Evolutionary conservation across 1,140 invertebrate species (phyloP).

Genomic region (Nebria ingens): DNA sequence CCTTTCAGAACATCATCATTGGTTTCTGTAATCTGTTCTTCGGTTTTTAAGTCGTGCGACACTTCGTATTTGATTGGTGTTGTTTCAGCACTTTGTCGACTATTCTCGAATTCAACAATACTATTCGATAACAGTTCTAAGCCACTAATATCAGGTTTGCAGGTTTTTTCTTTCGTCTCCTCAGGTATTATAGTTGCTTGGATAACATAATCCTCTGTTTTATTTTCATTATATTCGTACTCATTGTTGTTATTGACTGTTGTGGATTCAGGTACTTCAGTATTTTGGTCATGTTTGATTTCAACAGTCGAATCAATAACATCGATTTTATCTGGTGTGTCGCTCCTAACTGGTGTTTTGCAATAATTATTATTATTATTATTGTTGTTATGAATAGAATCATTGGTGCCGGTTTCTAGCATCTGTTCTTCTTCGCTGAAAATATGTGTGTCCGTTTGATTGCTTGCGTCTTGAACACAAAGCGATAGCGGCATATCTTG

Average conservation of each 20-base stretch:
- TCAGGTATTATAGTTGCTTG: conserved; percentile 14
- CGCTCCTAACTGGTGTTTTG: neutral
- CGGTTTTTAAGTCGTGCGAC: conserved; percentile 10
- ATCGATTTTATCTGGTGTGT: neutral
- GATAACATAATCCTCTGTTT: conserved; percentile 16
- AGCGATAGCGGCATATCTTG: conserved; percentile 27
- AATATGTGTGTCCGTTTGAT: conserved; percentile 60
- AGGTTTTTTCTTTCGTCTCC: neutral
- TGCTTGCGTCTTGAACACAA: conserved; percentile 64
- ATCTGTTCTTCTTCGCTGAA: conserved; percentile 38
- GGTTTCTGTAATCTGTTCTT: neutral
- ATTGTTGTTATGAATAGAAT: neutral
- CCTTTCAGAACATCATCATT: conserved; percentile 15
- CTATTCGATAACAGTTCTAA: conserved; percentile 72
- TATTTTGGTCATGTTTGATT: conserved; percentile 3
- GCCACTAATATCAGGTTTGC: conserved; percentile 55
- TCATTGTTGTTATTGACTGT: conserved; percentile 26
- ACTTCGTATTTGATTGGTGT: conserved; percentile 25
- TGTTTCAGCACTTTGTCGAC: conserved; percentile 24
- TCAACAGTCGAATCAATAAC: neutral
- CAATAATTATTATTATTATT: too few species aligned
- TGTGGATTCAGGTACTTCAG: conserved; percentile 25
- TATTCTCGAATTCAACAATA: conserved; percentile 58
- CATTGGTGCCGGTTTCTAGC: conserved; percentile 2
- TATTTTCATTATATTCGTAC: conserved; percentile 25